A percentile compares a stretch with the other conserved stretches of the same genome.
Conservation (phyloP, 1,140 invertebrate genomes). For the Phocides pigmalion region DNA sequence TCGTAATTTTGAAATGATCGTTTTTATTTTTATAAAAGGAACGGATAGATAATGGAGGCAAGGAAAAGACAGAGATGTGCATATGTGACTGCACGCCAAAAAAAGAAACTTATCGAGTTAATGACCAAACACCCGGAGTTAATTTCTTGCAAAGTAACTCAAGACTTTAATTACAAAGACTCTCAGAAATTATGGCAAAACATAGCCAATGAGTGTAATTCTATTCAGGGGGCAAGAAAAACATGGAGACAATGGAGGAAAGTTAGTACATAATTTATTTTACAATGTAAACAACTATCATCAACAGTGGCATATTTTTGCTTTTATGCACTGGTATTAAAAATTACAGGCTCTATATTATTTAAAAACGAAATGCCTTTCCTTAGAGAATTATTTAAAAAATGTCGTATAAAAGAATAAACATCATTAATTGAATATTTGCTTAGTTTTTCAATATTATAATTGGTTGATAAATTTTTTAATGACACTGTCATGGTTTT, state of each 20-base stretch:
- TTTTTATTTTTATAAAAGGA: no score
- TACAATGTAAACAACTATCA: background rate
- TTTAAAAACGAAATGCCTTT: no score
- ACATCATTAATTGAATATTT: no score
- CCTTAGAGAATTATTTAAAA: no score
- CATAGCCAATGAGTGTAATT: slow-evolving; percentile 70
- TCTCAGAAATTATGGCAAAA: slow-evolving; percentile 67
- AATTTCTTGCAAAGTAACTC: slow-evolving; percentile 62
- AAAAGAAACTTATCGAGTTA: slow-evolving; percentile 70
- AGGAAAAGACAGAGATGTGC: slow-evolving; percentile 59
- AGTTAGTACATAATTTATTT: slow-evolving; percentile 44
- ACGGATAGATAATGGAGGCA: slow-evolving; percentile 62
- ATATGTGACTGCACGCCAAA: slow-evolving; percentile 67
- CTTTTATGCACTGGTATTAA: no score
- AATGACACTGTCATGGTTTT: no score
- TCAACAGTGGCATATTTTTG: no score
- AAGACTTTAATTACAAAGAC: slow-evolving; percentile 65
- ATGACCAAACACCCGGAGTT: slow-evolving; percentile 67
- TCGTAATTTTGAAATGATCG: no score
- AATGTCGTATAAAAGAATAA: no score
- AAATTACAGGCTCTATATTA: no score
- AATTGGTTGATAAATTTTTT: no score
- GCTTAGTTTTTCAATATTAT: no score
- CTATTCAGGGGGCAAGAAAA: slow-evolving; percentile 68
- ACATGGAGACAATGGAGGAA: slow-evolving; percentile 76